A percentile compares a stretch with the other conserved stretches of the same genome.
Evolutionary conservation across 1,140 invertebrate genomes (phyloP).

Genomic region (Atta cephalotes): DNA sequence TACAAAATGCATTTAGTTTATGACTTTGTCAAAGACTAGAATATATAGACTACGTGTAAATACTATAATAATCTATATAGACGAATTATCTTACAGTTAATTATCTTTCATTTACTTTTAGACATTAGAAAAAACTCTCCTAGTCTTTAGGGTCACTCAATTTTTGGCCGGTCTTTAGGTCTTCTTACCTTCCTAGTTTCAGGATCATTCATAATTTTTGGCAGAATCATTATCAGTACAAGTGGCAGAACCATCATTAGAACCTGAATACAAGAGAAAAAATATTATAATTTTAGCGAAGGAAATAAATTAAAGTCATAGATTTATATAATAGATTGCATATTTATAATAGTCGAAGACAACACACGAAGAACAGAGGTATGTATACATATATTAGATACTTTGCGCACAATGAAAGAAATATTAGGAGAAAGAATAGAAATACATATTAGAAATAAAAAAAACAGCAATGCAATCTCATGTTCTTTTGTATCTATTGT

Average conservation of each 20-base stretch:
- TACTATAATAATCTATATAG: conserved; percentile 16
- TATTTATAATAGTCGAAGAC: too few species aligned
- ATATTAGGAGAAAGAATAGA: too few species aligned
- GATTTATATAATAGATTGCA: too few species aligned
- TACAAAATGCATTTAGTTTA: conserved; percentile 77
- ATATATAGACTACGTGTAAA: conserved; percentile 19
- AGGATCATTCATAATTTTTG: conserved; percentile 98
- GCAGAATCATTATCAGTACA: conserved; percentile 95
- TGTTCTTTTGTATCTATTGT: too few species aligned
- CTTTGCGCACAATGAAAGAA: too few species aligned
- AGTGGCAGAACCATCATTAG: conserved; percentile 98
- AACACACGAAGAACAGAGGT: too few species aligned
- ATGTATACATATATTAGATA: too few species aligned
- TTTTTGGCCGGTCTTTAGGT: conserved; percentile 89
- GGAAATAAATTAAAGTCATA: neutral
- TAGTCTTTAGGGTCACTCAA: conserved; percentile 98
- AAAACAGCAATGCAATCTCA: too few species aligned
- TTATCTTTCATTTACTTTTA: conserved; percentile 8
- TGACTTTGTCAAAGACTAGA: conserved; percentile 24
- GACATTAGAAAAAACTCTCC: conserved; percentile 87
- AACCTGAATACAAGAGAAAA: conserved; percentile 85
- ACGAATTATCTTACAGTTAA: neutral
- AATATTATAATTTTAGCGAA: neutral
- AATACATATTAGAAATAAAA: too few species aligned
- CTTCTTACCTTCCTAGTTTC: conserved; percentile 93